Base-by-base conservation (phyloP, 2,113 vertebrate species). In the Zapus hudsonius region DNA sequence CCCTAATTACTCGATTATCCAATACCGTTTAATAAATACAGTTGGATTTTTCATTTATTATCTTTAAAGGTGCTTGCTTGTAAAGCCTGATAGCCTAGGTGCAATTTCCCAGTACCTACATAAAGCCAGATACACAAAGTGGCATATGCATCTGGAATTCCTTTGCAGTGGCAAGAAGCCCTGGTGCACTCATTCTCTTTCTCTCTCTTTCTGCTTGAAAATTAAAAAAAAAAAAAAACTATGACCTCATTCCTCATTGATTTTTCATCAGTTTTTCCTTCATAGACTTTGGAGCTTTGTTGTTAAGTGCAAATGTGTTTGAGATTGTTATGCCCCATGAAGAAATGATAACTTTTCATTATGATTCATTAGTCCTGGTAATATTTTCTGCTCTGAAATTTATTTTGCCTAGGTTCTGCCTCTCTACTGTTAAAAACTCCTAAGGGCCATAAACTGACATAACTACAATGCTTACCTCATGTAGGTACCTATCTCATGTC, bases 331-430 rank as follows among this genome's bases (percentile, higher is more conserved):
- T 36, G 9, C 40, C 22, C 20, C 16, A 67, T 87, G 33, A 67
- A 63, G 33, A 31, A 86, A 89, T 42, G 36, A 75, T 19, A 12
- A 7, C 44, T 91, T 91, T 72, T 47, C 38, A 17, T 82, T 82
- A 87, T n/a, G 25, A 92, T 86, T 87, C 5, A 1, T 47, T 67
- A 38, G 69, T 84, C 33, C 7, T 87, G 27, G 20, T 59, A 89
- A 76, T 93, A 73, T 36, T 73, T 47, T 90, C 83, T 90, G 27
- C 13, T 85, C 82, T 88, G 64, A 88, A 92, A 57, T 44, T 73
- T 47, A 82, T 47, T 90, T 64, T 67, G 33, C 33, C 61, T 73
- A 33, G 64, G 4, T 64, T 87, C 25, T 33, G 5, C 70, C 17
- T 94, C 20, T 13, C 20, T 91, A 47, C 2, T 59, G 52, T 44